Base-by-base conservation (phyloP, 2,888 invertebrate genomes). In the Campoplex capitator region DNA sequence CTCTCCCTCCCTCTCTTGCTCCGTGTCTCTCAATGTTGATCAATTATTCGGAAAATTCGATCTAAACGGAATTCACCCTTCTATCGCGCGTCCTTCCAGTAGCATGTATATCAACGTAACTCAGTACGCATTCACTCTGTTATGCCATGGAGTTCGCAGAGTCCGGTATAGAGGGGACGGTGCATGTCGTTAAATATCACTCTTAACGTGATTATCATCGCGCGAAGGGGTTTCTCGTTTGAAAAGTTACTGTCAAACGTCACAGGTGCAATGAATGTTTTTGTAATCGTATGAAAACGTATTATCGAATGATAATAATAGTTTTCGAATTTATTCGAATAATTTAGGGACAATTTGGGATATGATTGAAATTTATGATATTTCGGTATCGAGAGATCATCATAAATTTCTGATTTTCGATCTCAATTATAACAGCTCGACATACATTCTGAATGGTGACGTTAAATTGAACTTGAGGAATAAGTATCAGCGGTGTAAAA, bases 31-130 rank as follows among this genome's bases (percentile, higher is more conserved):
- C 67, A 54, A 80, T 77, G 71, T 67, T 68, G 71, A 86, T 86
- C 77, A 77, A 83, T 86, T 83, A 84, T 86, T 81, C 76, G 54
- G 79, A 71, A 84, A 84, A 83, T 86, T 86, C 73, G 83, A 83
- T 83, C 80, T 67, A 71, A 75, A 75, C 68, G 56, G 67, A 65
- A 80, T 86, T 77, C 73, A 77, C 77, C 48, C 56, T 45, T 76
- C 70, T 79, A 62, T 71, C 48, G 11, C 23, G 23, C 38, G 38
- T 42, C 32, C 35, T 38, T 18, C 65, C 62, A 32, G 8, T 42
- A 42, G 42, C n/a, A 73, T 32, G 8, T 73, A 35, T 16, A 16
- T 28, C 28, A 58, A 58, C 28, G 58, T 32, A 28, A 13, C 58
- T 28, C 58, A 13, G 65, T 74, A 67, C 76, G 75, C 76, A 83